Evolutionary conservation across 2,113 vertebrate species (phyloP).

Genomic region (Cyprinodon tularosa): DNA sequence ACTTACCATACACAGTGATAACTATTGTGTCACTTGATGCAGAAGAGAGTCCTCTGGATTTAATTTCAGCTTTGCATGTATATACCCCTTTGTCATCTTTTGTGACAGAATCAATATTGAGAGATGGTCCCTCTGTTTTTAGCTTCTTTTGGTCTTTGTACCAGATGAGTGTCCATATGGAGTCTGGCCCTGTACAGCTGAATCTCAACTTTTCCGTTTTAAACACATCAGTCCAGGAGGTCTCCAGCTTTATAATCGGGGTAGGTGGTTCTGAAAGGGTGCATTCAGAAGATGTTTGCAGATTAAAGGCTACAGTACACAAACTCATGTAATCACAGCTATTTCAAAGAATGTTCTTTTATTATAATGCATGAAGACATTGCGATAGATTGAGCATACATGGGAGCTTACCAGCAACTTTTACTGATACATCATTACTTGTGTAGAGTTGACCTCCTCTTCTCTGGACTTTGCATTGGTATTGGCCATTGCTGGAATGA

Average conservation of each 20-base stretch:
- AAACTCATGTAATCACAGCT: too few species aligned
- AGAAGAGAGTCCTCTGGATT: constrained; percentile 2
- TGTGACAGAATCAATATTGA: constrained; percentile 6
- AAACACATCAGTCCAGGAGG: constrained; percentile 48
- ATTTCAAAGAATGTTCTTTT: not conserved
- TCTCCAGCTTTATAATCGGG: constrained; percentile 8
- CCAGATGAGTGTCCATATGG: constrained; percentile 49
- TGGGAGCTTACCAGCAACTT: not conserved
- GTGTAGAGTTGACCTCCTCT: not conserved
- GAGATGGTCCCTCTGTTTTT: accelerated
- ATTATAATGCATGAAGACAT: not conserved
- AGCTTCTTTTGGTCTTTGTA: not conserved
- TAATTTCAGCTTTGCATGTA: constrained; percentile 21
- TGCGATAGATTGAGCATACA: not conserved
- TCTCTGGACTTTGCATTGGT: not conserved
- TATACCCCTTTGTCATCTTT: not conserved
- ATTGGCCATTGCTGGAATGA: not conserved
- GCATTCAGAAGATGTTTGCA: not conserved
- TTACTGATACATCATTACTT: not conserved
- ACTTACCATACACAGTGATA: constrained; percentile 40
- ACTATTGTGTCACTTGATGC: constrained; percentile 2
- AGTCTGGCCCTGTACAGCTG: not conserved
- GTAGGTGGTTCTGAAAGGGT: constrained; percentile 44
- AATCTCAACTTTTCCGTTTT: constrained; percentile 30
- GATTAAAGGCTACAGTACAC: too few species aligned